These are phyloP conservation scores for Diploptera punctata DNA, from an alignment of 2,888 invertebrate species.

Conservation along the genomic window DNA sequence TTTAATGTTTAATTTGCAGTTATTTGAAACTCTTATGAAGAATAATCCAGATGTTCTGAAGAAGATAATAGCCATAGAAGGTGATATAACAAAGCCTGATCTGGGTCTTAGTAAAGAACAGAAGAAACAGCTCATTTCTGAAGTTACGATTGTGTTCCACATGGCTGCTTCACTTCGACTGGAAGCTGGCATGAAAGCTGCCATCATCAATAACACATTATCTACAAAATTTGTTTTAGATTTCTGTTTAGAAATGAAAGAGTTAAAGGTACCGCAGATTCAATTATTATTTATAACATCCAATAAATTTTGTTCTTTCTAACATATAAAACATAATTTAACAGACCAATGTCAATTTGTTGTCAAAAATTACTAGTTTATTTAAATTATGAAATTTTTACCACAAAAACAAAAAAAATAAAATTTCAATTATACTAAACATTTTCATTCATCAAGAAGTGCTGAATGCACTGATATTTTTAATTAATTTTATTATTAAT, in stretches of 20 bases:
- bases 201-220: slow-evolving; percentile 68
- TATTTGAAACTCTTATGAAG: slow-evolving; percentile 34
- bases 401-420: no score
- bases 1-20: no score
- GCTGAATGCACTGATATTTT: no score
- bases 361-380: no score
- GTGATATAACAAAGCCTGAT: slow-evolving; percentile 67
- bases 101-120: slow-evolving; percentile 65
- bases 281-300: no score
- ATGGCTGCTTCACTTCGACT: slow-evolving; percentile 87
- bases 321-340: no score
- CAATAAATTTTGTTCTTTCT: no score
- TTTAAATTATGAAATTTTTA: no score
- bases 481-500: no score
- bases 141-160: slow-evolving; percentile 78
- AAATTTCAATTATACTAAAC: no score
- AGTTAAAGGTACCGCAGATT: slow-evolving; percentile 70
- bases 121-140: slow-evolving; percentile 64
- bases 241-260: slow-evolving; percentile 75
- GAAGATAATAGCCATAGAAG: slow-evolving; percentile 70
- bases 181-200: slow-evolving; percentile 68
- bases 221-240: slow-evolving; percentile 63
- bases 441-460: no score
- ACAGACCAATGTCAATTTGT: no score
- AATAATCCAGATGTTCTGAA: slow-evolving; percentile 61